Evolutionary conservation across 1,140 invertebrate genomes (phyloP).

Genomic region (Ceratitis capitata): DNA sequence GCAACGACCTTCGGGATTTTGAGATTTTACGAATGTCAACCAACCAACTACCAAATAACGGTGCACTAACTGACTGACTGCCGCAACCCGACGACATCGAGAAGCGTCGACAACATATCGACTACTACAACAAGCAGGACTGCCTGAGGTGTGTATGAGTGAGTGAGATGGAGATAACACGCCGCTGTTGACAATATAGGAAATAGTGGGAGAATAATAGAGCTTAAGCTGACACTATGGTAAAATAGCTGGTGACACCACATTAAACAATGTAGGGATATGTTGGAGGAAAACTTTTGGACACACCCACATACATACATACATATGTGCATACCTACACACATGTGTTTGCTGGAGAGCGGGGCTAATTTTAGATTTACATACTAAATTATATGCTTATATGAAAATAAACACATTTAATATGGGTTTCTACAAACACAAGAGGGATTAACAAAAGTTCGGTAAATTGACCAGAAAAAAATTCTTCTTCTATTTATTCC

Average conservation of each 20-base stretch:
- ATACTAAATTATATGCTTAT: neutral
- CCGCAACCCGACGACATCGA: conserved; percentile 57
- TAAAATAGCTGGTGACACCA: conserved; percentile 64
- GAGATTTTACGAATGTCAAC: conserved; percentile 66
- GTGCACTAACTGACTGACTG: neutral
- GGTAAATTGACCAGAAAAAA: too few relatives aligned
- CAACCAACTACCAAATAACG: conserved; percentile 18
- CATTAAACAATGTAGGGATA: conserved; percentile 56
- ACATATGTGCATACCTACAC: too few relatives aligned
- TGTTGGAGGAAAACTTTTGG: neutral
- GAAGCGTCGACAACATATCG: conserved; percentile 41
- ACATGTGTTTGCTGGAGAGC: too few relatives aligned
- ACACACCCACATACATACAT: too few relatives aligned
- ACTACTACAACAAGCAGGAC: conserved; percentile 22
- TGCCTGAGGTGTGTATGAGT: neutral
- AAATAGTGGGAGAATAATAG: conserved; percentile 14
- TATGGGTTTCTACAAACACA: too few relatives aligned
- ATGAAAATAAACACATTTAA: too few relatives aligned
- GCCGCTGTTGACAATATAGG: neutral
- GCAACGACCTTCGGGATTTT: conserved; percentile 66
- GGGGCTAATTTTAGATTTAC: neutral
- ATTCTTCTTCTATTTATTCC: too few relatives aligned
- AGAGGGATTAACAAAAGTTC: too few relatives aligned
- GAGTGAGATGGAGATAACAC: neutral
- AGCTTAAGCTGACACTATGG: conserved; percentile 49